Evolutionary conservation across 2,888 invertebrate species (phyloP), one percentile per base, ranked within the genome.

Genomic region (Hirtodrosophila trivittata): DNA sequence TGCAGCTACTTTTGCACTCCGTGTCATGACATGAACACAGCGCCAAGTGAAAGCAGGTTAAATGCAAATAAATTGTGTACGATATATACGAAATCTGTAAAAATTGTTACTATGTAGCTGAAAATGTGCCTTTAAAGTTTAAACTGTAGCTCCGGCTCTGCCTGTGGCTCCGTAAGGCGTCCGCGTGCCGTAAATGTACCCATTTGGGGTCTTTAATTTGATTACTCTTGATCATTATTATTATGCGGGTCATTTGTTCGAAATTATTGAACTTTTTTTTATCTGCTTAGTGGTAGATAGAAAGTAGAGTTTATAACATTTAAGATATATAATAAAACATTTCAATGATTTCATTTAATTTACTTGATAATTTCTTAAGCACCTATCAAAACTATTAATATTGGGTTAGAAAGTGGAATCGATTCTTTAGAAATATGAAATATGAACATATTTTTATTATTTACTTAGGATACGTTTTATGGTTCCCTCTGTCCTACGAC

Each of bases 41-140:
- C 60, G 56, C 59, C 84, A 80, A 78, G 87, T 88, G 88, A 87
- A 87, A 88, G 87, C 87, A 88, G 87, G 87, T 88, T 87, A 87
- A 87, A 88, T 88, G 87, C 84, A 87, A 88, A 88, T 88, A 85
- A 85, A 80, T 83, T 73, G 65, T 82, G 54, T 42, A 28, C 26
- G 26, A 14, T 33, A 25, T 41, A 54, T 41, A 41, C 43, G 42
- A 38, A 39, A 52, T 33, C 35, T 12, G 14, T n/a, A 38, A 38
- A 33, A 12, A 33, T 21, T n/a, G 28, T n/a, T 9, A 5, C 7
- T 28, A 28, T 33, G 33, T 6, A 12, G 13, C 28, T 28, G 28
- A 7, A 28, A 52, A 38, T 18, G 3, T 18, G 38, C 38, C 18
- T 39, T 38, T 49, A 26, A 42, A 35, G 25, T 35, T 4, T n/a